These are phyloP conservation scores for Agapostemon virescens DNA, from an alignment of 2,888 invertebrate genomes.

Conservation along the genomic window DNA sequence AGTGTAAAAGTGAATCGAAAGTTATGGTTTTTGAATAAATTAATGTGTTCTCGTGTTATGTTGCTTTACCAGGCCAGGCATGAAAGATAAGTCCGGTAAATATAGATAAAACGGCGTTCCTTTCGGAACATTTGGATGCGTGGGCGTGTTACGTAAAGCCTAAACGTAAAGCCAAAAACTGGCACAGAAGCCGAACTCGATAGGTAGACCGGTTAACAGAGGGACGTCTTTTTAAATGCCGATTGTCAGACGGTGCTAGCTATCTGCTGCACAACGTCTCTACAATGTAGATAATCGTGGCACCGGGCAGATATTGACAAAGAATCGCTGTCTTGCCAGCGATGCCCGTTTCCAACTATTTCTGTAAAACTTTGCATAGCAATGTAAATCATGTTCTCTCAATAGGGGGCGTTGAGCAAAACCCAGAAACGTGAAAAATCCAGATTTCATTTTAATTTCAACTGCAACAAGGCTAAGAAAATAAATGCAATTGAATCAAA, in stretches of 20 bases:
- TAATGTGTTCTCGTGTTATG: background rate
- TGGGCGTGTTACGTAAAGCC: constrained; percentile 48
- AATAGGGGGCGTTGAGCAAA: background rate
- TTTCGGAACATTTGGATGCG: constrained; percentile 46
- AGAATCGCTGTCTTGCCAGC: background rate
- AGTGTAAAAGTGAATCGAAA: too few species aligned
- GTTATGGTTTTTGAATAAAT: too few species aligned
- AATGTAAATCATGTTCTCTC: background rate
- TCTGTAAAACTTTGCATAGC: background rate
- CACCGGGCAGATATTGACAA: too few species aligned
- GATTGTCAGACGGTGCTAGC: constrained; percentile 9
- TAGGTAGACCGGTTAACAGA: background rate
- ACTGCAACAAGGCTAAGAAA: too few species aligned
- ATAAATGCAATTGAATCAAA: too few species aligned
- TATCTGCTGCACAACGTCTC: background rate
- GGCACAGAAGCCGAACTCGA: constrained; percentile 37
- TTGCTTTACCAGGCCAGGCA: constrained; percentile 7
- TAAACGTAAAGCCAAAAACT: constrained; percentile 27
- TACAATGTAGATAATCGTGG: background rate
- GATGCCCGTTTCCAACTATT: background rate
- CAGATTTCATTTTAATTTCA: too few species aligned
- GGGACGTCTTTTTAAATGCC: constrained; percentile 16
- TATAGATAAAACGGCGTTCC: constrained; percentile 56
- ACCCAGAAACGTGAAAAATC: background rate
- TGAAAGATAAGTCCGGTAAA: constrained; percentile 47